Base-by-base conservation (phyloP, 1,140 invertebrate species). In the Neoseiulus cucumeris region DNA sequence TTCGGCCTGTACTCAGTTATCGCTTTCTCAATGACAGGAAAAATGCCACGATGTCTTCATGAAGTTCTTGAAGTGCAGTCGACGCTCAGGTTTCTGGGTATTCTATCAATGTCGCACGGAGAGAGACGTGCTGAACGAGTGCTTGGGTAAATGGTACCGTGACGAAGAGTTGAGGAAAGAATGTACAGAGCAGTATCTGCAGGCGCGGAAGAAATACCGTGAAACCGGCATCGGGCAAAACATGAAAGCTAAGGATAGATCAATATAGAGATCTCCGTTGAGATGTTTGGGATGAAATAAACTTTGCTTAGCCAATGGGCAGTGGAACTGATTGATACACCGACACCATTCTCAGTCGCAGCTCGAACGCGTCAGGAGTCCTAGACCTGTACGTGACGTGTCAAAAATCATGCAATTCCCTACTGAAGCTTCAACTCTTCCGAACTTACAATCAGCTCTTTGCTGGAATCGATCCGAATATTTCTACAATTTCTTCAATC, bases 131-230 rank as follows among this genome's bases (percentile, higher is more conserved):
- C 71, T 92, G 29, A 83, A 82, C 74, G 75, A 79, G 2, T 93
- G 90, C 74, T 74, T 89, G 2, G 70, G 76, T 2, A 76, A 74
- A 22, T 91, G 88, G 89, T 76, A 72, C 65, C 22, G 81, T 65
- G 80, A 92, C 77, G 79, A 85, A 70, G 79, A 81, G 0, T 90
- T 92, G 70, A 81, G 78, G 72, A 78, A 84, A 59, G 70, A 81
- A 68, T 90, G 87, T 72, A 85, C 77, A 66, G 75, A 87, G 70
- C 80, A 87, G 73, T 93, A 92, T 79, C 78, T 93, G 69, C 72
- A 82, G 29, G 85, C 91, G 75, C 80, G 90, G 72, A 82, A 82
- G 68, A 83, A 89, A 74, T 92, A 83, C 70, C 81, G 89, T 73
- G 77, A 79, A 71, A 89, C 87, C 51, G 89, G 89, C 22, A 80